Conservation (phyloP, 1,140 invertebrate genomes). For the Asobara japonica region DNA sequence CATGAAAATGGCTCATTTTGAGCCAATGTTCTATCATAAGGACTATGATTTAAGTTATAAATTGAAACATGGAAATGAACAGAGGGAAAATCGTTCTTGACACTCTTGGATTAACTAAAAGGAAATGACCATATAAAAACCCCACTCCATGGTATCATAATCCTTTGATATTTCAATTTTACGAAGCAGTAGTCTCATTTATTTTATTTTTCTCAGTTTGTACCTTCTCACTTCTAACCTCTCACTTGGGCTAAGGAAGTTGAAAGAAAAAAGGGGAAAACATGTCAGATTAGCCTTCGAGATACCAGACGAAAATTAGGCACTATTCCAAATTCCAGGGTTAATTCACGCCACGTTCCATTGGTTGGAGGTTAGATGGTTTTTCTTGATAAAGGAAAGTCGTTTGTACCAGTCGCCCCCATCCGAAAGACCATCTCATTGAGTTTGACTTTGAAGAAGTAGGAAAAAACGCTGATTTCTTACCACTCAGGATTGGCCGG, state of each 20-base stretch:
- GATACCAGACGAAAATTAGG: constrained; percentile 25
- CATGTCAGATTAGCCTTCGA: constrained; percentile 6
- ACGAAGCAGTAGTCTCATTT: too few species aligned
- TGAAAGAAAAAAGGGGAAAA: neutral
- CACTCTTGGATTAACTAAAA: too few species aligned
- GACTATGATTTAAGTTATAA: too few species aligned
- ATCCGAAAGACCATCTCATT: neutral
- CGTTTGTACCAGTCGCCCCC: neutral
- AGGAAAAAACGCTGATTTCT: neutral
- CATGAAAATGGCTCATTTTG: too few species aligned
- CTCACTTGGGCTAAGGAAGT: neutral
- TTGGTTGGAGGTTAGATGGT: constrained; percentile 8
- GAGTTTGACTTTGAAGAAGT: neutral
- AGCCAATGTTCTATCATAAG: too few species aligned
- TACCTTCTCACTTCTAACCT: neutral
- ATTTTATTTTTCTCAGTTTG: constrained; percentile 1
- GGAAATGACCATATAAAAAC: too few species aligned
- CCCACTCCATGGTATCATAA: too few species aligned
- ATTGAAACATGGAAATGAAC: too few species aligned
- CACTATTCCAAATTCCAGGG: constrained; percentile 11
- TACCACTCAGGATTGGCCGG: neutral
- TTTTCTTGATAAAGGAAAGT: constrained; percentile 14
- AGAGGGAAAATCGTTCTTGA: too few species aligned
- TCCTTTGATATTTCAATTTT: too few species aligned
- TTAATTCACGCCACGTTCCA: constrained; percentile 24